Conservation (phyloP, 2,113 vertebrate genomes). For the Microcebus jonahi region DNA sequence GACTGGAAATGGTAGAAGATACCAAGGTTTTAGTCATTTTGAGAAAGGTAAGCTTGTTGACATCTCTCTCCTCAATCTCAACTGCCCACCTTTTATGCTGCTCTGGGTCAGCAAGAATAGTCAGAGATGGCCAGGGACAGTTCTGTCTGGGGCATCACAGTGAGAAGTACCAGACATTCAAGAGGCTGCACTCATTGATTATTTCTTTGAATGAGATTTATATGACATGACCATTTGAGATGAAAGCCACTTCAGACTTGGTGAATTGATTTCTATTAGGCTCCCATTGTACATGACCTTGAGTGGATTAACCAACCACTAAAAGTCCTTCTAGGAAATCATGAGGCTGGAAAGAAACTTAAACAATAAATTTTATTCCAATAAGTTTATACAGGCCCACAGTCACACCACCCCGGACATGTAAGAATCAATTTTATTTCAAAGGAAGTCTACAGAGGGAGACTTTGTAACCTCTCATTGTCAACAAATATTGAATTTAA, state of each 20-base stretch:
- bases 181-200: constrained; percentile 16
- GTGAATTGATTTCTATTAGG: constrained; percentile 47
- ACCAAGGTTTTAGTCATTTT: constrained; percentile 6
- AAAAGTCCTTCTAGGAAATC: constrained; percentile 56
- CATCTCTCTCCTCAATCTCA: not conserved
- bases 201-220: constrained; percentile 52
- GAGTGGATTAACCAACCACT: constrained; percentile 57
- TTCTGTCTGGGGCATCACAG: not conserved
- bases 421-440: constrained; percentile 62
- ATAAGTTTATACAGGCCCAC: constrained; percentile 28
- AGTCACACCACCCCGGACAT: not conserved
- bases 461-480: constrained; percentile 27
- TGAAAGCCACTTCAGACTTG: constrained; percentile 51
- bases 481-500: constrained; percentile 53
- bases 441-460: constrained; percentile 18
- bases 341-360: constrained; percentile 34
- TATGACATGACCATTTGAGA: constrained; percentile 31
- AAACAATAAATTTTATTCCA: constrained; percentile 51
- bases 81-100: not conserved
- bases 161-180: not conserved
- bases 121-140: not conserved
- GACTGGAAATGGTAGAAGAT: constrained; percentile 16
- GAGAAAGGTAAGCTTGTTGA: constrained; percentile 29
- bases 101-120: not conserved
- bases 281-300: constrained; percentile 42